Evolutionary conservation across 2,113 vertebrate species (phyloP).

Genomic region (Scophthalmus maximus): DNA sequence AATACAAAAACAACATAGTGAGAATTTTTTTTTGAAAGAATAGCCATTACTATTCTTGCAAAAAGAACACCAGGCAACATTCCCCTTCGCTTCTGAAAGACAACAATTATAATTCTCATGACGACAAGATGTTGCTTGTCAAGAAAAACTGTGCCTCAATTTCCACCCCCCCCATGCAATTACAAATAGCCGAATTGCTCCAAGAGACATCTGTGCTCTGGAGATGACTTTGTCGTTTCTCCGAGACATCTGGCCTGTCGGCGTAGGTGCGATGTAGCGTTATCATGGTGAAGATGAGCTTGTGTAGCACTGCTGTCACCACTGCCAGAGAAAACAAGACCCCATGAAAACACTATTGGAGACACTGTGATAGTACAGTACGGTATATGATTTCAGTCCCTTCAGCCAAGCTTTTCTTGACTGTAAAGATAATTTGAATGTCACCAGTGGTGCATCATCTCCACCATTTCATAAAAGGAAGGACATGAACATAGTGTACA

Average conservation of each 20-base stretch:
- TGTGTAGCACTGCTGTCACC: constrained; percentile 29
- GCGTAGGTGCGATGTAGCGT: constrained; percentile 14
- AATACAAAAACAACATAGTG: not conserved
- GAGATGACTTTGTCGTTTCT: constrained; percentile 17
- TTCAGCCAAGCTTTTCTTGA: not conserved
- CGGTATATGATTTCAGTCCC: not conserved
- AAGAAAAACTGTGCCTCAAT: not conserved
- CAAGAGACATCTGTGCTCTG: constrained; percentile 7
- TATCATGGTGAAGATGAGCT: constrained; percentile 37
- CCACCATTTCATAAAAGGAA: no score
- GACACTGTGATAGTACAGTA: not conserved
- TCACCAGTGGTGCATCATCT: no score
- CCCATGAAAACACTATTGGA: not conserved
- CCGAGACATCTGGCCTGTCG: constrained; percentile 47
- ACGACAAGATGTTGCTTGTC: not conserved
- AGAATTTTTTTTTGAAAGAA: not conserved
- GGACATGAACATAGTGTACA: no score
- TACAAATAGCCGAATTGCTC: constrained; percentile 12
- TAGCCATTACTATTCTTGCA: not conserved
- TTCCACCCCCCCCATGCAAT: not conserved
- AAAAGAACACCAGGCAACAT: not conserved
- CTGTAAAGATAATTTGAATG: not conserved
- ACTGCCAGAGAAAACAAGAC: not conserved
- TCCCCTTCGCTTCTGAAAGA: not conserved
- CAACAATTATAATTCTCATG: not conserved